Conservation (phyloP, 2,888 invertebrate genomes). For the Trachelus tabidus region DNA sequence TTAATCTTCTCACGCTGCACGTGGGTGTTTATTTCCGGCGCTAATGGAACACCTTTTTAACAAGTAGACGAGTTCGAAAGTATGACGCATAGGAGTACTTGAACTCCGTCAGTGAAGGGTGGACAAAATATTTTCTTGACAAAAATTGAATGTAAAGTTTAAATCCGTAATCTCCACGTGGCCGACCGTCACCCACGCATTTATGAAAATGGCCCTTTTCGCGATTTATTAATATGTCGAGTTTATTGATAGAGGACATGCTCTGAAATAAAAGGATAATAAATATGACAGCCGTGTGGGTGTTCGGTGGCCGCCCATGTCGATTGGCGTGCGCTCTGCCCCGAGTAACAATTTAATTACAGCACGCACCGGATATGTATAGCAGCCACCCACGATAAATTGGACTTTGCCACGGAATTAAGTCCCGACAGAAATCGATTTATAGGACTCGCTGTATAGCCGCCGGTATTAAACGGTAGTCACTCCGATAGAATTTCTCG, state of each 20-base stretch:
- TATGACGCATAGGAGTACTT: not conserved
- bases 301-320: constrained; percentile 61
- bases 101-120: not conserved
- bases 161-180: not conserved
- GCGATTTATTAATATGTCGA: constrained; percentile 49
- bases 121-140: not conserved
- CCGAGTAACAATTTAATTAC: constrained; percentile 67
- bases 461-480: constrained; percentile 62
- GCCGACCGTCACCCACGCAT: not conserved
- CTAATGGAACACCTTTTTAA: constrained; percentile 2
- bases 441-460: constrained; percentile 49
- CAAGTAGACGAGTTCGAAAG: not conserved
- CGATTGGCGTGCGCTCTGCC: constrained; percentile 64
- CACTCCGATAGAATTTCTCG: not conserved
- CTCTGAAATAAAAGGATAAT: constrained; percentile 50
- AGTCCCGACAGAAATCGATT: constrained; percentile 54
- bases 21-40: not conserved
- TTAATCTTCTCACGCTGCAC: not conserved
- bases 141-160: not conserved
- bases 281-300: constrained; percentile 40
- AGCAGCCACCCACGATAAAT: constrained; percentile 66
- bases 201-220: not conserved
- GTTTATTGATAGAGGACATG: constrained; percentile 58
- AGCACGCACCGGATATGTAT: constrained; percentile 56
- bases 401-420: constrained; percentile 65